These are phyloP conservation scores for Urocitellus parryii DNA, from an alignment of 2,113 vertebrate genomes.

Conservation along the genomic window DNA sequence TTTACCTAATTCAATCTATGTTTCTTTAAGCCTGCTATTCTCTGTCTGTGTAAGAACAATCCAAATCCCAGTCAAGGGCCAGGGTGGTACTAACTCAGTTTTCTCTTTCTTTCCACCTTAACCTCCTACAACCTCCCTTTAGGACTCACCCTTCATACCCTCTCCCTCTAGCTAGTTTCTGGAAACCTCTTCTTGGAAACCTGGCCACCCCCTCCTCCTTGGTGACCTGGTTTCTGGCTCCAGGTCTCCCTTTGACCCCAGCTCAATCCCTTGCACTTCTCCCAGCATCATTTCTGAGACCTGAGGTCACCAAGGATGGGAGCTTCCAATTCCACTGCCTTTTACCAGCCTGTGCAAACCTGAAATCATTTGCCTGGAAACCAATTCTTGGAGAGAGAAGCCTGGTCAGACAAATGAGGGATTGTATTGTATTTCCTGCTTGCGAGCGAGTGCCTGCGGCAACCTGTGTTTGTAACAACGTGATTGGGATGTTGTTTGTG, in stretches of 20 bases:
- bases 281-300: conserved; percentile 41
- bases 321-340: conserved; percentile 59
- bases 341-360: conserved; percentile 38
- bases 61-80: background rate
- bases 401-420: conserved; percentile 65
- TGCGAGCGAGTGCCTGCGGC: conserved; percentile 57
- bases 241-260: conserved; percentile 55
- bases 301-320: conserved; percentile 8
- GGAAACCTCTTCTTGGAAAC: conserved; percentile 47
- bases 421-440: conserved; percentile 65
- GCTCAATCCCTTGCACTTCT: conserved; percentile 67
- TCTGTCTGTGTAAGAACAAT: conserved; percentile 19
- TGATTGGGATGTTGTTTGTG: conserved; percentile 34
- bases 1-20: conserved; percentile 50
- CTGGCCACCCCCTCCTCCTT: background rate
- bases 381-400: conserved; percentile 58
- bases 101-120: conserved; percentile 42
- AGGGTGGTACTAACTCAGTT: background rate
- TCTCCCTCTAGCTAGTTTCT: background rate
- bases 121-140: background rate
- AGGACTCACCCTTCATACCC: background rate
- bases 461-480: conserved; percentile 74
- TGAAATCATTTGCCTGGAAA: conserved; percentile 71
- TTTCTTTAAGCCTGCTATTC: conserved; percentile 4
- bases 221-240: conserved; percentile 71